These are phyloP conservation scores for Aldabrachelys gigantea DNA, from an alignment of 2,113 vertebrate species.

Conservation along the genomic window DNA sequence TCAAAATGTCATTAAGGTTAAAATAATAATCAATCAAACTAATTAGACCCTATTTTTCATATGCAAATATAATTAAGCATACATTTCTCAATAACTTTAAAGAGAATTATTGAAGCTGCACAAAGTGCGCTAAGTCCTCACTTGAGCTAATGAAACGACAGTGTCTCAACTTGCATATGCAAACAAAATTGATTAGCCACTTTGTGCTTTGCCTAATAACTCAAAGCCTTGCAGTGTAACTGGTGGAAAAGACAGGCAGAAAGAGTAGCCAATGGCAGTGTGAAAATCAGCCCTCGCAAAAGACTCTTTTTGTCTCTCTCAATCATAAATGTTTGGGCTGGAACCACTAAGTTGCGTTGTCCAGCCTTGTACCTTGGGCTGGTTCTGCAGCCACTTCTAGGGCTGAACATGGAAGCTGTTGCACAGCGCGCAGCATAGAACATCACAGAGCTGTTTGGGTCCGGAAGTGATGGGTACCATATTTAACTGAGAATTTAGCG, in stretches of 20 bases:
- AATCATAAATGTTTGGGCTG: not conserved
- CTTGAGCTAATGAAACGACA: conserved; percentile 75
- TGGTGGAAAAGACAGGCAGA: not conserved
- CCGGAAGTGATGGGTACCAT: not conserved
- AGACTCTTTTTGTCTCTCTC: accelerated
- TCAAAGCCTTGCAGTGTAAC: not conserved
- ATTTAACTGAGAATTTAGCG: not conserved
- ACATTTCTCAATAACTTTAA: conserved; percentile 81
- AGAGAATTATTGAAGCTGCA: conserved; percentile 78
- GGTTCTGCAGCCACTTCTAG: not conserved
- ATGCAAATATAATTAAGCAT: conserved; percentile 89
- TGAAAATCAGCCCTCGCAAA: not conserved
- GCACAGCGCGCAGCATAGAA: not conserved
- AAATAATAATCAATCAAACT: conserved; percentile 89
- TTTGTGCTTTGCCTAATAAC: not conserved
- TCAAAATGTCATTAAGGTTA: conserved; percentile 86
- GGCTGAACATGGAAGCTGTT: not conserved
- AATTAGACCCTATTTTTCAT: conserved; percentile 87
- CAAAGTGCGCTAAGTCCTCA: conserved; percentile 55
- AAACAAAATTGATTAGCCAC: conserved; percentile 73
- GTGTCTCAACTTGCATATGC: conserved; percentile 56
- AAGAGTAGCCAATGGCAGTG: not conserved
- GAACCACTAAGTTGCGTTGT: not conserved
- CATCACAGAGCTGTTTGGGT: not conserved
- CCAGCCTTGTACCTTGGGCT: not conserved